Evolutionary conservation across 2,113 vertebrate species (phyloP).

Genomic region (Leptobrachium ailaonicum): DNA sequence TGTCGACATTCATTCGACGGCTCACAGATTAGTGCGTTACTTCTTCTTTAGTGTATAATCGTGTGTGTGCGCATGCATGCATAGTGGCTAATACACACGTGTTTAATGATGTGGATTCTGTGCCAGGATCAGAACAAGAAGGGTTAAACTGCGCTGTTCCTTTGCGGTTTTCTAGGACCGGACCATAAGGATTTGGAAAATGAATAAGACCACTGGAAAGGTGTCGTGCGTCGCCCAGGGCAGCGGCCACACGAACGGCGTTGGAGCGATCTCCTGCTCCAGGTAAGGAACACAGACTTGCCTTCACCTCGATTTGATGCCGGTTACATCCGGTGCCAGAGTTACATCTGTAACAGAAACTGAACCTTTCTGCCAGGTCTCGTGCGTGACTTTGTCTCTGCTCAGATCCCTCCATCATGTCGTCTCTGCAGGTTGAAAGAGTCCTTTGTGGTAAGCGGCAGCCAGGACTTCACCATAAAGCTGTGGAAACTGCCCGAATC

Average conservation of each 20-base stretch:
- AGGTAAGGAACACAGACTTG: slow-evolving; percentile 68
- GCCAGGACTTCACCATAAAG: slow-evolving; percentile 93
- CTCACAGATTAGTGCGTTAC: neutral
- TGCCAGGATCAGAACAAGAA: neutral
- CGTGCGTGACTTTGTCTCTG: neutral
- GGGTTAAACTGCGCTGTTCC: neutral
- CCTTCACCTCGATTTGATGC: neutral
- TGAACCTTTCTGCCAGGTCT: too few relatives aligned
- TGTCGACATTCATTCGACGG: neutral
- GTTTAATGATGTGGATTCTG: too few relatives aligned
- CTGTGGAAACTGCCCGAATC: slow-evolving; percentile 82
- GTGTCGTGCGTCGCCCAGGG: slow-evolving; percentile 84
- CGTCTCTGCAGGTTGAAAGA: slow-evolving; percentile 76
- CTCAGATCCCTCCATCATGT: neutral
- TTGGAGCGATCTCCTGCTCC: slow-evolving; percentile 86
- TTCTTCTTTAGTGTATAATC: too few relatives aligned
- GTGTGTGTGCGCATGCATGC: too few relatives aligned
- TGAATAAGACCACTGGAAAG: slow-evolving; percentile 70
- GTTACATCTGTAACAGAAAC: neutral
- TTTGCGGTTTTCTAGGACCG: slow-evolving; percentile 72
- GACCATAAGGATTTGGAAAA: slow-evolving; percentile 83
- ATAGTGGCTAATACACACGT: too few relatives aligned
- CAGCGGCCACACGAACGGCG: slow-evolving; percentile 77
- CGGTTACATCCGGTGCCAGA: neutral
- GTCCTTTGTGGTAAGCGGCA: slow-evolving; percentile 85